Evolutionary conservation across 2,113 vertebrate genomes (phyloP).

Genomic region (Osmerus eperlanus): DNA sequence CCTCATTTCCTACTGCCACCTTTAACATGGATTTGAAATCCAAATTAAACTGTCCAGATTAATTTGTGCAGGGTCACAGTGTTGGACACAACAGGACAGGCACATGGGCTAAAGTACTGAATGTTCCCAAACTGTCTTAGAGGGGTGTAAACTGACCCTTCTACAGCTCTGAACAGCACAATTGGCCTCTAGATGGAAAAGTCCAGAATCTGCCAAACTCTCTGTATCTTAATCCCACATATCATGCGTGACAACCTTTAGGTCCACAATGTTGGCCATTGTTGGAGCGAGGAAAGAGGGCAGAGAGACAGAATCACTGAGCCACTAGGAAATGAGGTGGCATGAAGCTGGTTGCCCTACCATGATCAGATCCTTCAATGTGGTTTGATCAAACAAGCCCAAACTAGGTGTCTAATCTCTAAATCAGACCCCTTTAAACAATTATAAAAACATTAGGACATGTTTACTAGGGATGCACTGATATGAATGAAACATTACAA

Average conservation of each 20-base stretch:
- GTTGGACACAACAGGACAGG: not conserved
- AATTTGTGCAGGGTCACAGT: not conserved
- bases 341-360: constrained; percentile 33
- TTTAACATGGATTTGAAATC: not conserved
- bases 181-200: constrained; percentile 29
- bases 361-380: not conserved
- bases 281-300: constrained; percentile 42
- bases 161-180: constrained; percentile 36
- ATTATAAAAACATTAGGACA: too few relatives aligned
- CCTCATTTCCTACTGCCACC: not conserved
- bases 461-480: too few relatives aligned
- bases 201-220: constrained; percentile 25
- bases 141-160: constrained; percentile 33
- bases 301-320: not conserved
- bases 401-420: too few relatives aligned
- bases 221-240: constrained; percentile 52
- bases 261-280: constrained; percentile 59
- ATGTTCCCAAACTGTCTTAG: not conserved
- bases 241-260: constrained; percentile 45
- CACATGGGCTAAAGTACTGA: not conserved
- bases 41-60: not conserved
- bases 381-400: constrained; percentile 11
- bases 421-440: too few relatives aligned
- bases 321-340: not conserved
- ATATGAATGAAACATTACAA: too few relatives aligned